Evolutionary conservation across 2,797 vertebrate genomes (phyloP), one percentile per base, ranked within the genome.

Genomic region (Sardinella longiceps): DNA sequence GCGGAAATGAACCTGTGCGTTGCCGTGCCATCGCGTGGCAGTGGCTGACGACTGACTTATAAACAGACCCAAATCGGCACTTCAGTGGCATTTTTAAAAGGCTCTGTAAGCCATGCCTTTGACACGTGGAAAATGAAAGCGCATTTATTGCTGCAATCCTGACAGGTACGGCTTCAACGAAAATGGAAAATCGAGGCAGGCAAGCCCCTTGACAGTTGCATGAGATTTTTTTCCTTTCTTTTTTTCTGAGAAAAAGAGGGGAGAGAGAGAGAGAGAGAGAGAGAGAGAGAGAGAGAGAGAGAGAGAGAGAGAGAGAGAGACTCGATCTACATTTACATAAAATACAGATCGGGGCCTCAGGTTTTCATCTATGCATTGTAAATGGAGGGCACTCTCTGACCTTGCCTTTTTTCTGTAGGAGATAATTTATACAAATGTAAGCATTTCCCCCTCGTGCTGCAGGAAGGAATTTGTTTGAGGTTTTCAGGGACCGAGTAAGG

Each of bases 371-470:
- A n/a, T 28, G 48, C 28, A 2, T 23, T 82, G 33, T 82, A 82
- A 82, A 82, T 53, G 48, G 81, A 23, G 53, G 18, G 20, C 30
- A 39, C 10, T 82, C 46, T 51, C 37, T 53, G 81, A 82, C 81
- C 81, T 82, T 82, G 46, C 28, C 53, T 82, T 82, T 51, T 81
- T 77, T 43, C 70, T 77, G 81, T 23, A 33, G 81, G 48, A 82
- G 81, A 82, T 82, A 82, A 82, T 82, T 82, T 82, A 82, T 82
- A 58, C 81, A 82, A 82, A 82, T 82, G 81, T 82, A 82, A 82
- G 81, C 81, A 58, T 82, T 82, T 82, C 37, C 48, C 30, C 18
- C 70, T 77, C 7, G 6, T 43, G 33, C 70, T 23, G 70, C 0
- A 58, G 23, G 81, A 25, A 20, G 51, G 37, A 82, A 82, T 85